Conservation (phyloP, 2,113 vertebrate species). For the Ciconia maguari region DNA sequence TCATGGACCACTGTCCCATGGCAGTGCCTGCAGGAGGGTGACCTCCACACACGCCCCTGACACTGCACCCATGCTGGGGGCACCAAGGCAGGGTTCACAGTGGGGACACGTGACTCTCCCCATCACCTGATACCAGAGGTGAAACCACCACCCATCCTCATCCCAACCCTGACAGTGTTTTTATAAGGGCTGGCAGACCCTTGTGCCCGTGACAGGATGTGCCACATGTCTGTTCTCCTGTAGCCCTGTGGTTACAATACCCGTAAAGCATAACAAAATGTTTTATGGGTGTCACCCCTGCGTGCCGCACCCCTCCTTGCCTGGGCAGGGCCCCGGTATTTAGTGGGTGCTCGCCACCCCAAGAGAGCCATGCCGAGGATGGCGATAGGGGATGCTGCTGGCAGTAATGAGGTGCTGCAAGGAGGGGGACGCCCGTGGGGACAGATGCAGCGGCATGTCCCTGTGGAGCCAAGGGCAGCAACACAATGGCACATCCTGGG, state of each 20-base stretch:
- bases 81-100: background rate
- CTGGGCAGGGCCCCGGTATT: background rate
- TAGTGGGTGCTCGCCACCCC: fast-evolving
- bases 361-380: background rate
- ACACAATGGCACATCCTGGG: background rate
- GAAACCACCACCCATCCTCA: background rate
- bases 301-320: background rate
- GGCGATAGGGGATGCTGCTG: background rate
- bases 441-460: background rate
- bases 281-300: background rate
- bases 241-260: background rate
- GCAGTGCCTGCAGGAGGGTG: background rate
- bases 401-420: background rate
- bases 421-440: background rate
- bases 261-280: too few species aligned
- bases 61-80: background rate
- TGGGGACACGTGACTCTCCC: background rate
- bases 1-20: background rate
- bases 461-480: background rate
- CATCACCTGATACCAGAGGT: background rate
- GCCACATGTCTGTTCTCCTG: background rate
- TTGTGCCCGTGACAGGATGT: background rate
- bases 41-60: too few species aligned
- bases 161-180: background rate
- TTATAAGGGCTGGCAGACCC: background rate